Evolutionary conservation across 2,113 vertebrate genomes (phyloP), one percentile per base, ranked within the genome.

Genomic region (Bubo blakistoni): DNA sequence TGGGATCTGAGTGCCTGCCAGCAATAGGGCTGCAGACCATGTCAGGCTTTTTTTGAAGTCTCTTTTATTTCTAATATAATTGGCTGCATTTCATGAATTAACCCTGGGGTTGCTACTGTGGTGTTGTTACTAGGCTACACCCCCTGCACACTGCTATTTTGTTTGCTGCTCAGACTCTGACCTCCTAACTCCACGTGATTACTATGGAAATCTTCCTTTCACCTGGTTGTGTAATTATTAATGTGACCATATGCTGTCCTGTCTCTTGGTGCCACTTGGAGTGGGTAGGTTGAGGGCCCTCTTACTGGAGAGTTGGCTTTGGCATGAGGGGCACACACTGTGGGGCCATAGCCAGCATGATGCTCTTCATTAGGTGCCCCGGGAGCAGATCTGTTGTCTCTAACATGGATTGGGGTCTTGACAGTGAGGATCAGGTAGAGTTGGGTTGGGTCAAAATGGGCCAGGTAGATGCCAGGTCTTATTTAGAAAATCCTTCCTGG

Each of bases 251-350:
- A 20, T 59, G 32, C 27, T 62, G 36, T 36, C 7, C 54, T 81
- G 32, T 66, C 74, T 91, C 69, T 46, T 65, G 57, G 55, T 73
- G 59, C 59, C 38, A 46, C 42, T 17, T 27, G 29, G 13, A 63
- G 30, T 38, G 42, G 55, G 29, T 62, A 36, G 15, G 11, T 5
- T 51, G 26, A 51, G 16, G 40, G 13, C 32, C 14, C 17, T 14
- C 7, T 40, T 55, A 17, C 11, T 52, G 47, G 7, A n/a, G 10
- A 2, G 16, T 13, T 36, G 36, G 25, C 46, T 82, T 46, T 84
- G 29, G 36, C 18, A 42, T 5, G 13, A 66, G 15, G 4, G 22
- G 7, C 20, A 27, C 2, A 3, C 6, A 1, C 22, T 44, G 29
- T 38, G 16, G 11, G 32, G n/a, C 42, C 5, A 6, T 57, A 52